A percentile compares a stretch with the other conserved stretches of the same genome.
Evolutionary conservation across 2,113 vertebrate species (phyloP).

Genomic region (Ochotona curzoniae): DNA sequence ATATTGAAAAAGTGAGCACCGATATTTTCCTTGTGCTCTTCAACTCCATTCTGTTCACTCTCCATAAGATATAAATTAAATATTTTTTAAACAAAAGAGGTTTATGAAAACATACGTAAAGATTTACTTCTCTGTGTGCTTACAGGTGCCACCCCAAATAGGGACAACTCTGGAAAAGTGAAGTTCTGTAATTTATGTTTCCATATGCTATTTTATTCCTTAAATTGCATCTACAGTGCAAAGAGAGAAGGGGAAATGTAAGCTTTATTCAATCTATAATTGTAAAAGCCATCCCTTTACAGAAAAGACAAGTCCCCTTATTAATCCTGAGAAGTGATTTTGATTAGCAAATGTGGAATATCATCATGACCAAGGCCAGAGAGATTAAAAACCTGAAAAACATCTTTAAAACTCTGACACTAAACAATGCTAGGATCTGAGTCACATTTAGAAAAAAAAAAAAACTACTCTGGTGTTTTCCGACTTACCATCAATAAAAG

Average conservation of each 20-base stretch:
- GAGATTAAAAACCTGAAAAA: background rate
- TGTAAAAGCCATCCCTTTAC: background rate
- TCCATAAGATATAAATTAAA: background rate
- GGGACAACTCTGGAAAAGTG: background rate
- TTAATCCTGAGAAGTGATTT: background rate
- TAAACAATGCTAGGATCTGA: background rate
- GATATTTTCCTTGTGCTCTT: background rate
- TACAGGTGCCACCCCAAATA: background rate
- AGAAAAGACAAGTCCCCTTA: background rate
- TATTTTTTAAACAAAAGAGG: background rate
- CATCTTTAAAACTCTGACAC: background rate
- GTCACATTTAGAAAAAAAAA: background rate
- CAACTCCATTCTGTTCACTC: background rate
- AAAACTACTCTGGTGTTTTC: background rate
- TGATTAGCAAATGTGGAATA: slow-evolving; percentile 25
- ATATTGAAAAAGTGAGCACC: background rate
- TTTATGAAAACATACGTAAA: background rate
- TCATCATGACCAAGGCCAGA: background rate
- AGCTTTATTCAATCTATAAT: background rate
- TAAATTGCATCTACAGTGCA: background rate
- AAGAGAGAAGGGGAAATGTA: background rate
- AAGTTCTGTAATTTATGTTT: background rate
- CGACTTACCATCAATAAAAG: background rate
- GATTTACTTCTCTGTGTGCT: background rate
- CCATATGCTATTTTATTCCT: background rate